Evolutionary conservation across 2,113 vertebrate genomes (phyloP).

Genomic region (Prochilodus magdalenae): DNA sequence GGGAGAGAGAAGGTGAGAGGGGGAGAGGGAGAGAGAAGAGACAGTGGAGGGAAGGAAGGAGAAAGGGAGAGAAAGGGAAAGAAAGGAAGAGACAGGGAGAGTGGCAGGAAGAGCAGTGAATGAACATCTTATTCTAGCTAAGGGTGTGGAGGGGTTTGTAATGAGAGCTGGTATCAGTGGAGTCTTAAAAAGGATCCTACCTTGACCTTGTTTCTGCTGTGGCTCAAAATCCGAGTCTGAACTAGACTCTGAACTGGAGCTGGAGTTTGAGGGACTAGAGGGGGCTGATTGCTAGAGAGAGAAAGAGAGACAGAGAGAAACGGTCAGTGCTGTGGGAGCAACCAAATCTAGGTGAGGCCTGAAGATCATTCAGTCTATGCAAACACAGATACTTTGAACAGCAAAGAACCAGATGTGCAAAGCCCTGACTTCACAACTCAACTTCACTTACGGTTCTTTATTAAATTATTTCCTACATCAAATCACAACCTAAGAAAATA

Average conservation of each 20-base stretch:
- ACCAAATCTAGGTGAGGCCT: not conserved
- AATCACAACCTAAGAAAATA: no score
- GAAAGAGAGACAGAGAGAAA: not conserved
- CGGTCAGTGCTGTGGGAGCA: no score
- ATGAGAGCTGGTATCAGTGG: not conserved
- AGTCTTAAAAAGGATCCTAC: constrained; percentile 65
- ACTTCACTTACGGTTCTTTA: not conserved
- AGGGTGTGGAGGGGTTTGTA: not conserved
- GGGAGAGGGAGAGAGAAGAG: no score
- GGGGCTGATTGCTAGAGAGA: constrained; percentile 84
- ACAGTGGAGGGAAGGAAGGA: no score
- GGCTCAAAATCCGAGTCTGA: constrained; percentile 98
- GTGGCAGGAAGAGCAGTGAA: no score
- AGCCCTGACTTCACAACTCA: no score
- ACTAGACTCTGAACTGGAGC: constrained; percentile 94
- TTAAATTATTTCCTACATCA: no score
- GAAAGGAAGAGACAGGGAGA: no score
- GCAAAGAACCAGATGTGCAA: not conserved
- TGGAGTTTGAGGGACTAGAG: constrained; percentile 93
- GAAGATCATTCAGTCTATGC: not conserved
- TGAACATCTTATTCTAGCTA: no score
- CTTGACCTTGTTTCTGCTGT: constrained; percentile 96
- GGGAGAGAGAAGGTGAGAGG: no score
- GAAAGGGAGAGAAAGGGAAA: no score
- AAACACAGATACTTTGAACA: constrained; percentile 4